Base-by-base conservation (phyloP, 1,140 invertebrate genomes). In the Neuroterus valhalla region DNA sequence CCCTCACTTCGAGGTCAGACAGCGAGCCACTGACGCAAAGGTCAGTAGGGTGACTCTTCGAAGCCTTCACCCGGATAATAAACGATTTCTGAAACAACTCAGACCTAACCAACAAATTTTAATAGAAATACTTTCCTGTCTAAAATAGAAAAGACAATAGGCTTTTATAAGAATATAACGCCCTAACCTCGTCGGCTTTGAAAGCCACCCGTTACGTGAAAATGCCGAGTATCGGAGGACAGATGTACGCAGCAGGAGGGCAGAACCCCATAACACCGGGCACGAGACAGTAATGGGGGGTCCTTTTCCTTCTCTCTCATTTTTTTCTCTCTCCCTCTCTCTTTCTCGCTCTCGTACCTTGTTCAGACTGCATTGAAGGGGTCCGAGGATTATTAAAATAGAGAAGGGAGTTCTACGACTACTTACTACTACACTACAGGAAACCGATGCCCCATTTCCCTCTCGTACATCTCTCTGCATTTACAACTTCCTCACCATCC, bases 351-450 rank as follows among this genome's bases (percentile, higher is more conserved):
- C 66, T 48, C 81, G 80, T 70, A 85, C 80, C 85, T 84, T 79
- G 80, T 77, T 72, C 79, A 82, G 83, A 79, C 80, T 80, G 77
- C 78, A 81, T 81, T 74, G 78, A 82, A 81, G 83, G 84, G 84
- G 81, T 78, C 80, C 79, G 78, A 68, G 85, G 82, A 87, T 88
- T 88, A 88, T 88, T 87, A 87, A 87, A 87, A 86, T 80, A 78
- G 77, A 73, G 80, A 66, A 81, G 76, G 82, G 83, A 81, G 78
- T 80, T 80, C 83, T 79, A 84, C 83, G 82, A 81, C 82, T 84
- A 77, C 84, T 73, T 77, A 74, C 76, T 73, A 4, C 76, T 76
- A 42, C 74, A 66, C 80, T 76, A 81, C 79, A 81, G 81, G 46
- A 82, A 82, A 84, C 84, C 82, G 81, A 80, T 81, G 77, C 71